Conservation (phyloP, 2,113 vertebrate species). For the Elachura formosa region DNA sequence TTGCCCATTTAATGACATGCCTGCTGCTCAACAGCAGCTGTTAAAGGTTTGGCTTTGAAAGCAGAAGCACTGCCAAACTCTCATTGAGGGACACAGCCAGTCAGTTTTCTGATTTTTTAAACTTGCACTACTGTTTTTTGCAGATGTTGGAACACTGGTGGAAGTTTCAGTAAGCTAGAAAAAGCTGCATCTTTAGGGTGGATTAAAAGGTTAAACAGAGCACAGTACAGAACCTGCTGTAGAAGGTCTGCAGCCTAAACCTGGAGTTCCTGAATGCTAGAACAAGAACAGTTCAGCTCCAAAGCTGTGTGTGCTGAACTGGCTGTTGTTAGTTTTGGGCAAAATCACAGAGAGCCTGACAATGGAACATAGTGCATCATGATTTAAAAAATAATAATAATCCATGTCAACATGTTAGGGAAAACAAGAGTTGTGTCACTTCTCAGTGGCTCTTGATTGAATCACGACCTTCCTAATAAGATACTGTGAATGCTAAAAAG, state of each 20-base stretch:
- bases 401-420: background rate
- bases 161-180: background rate
- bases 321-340: background rate
- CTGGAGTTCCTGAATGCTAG: background rate
- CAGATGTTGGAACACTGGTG: background rate
- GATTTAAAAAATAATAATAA: background rate
- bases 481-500: background rate
- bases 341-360: background rate
- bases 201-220: background rate
- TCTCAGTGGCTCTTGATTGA: background rate
- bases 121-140: background rate
- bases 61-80: background rate
- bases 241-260: background rate
- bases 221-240: background rate
- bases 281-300: background rate
- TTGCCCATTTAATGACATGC: background rate
- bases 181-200: background rate
- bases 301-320: background rate
- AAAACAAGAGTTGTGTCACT: background rate
- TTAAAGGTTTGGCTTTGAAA: background rate
- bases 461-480: constrained; percentile 6
- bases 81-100: background rate
- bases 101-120: background rate
- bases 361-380: background rate
- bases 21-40: background rate